Base-by-base conservation (phyloP, 2,797 vertebrate genomes). In the Enteromius trimaculatus region DNA sequence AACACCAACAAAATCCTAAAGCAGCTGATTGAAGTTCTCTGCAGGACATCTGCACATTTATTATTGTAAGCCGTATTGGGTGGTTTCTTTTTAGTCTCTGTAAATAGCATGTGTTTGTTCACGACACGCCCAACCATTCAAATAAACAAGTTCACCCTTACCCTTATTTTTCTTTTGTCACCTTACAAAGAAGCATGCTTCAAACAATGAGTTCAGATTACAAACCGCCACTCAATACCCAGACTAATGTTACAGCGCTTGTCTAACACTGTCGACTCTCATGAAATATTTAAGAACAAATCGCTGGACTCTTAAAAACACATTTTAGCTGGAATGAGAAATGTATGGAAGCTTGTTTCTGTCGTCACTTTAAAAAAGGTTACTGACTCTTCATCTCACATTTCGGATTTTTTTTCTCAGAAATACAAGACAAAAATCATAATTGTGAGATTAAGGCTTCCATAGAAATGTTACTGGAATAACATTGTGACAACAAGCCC, bases 161-260 rank as follows among this genome's bases (percentile, higher is more conserved):
- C 29, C 1, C 9, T 53, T 37, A 31, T 37, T 31, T 13, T 10
- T 17, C 1, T 14, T 64, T 47, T 29, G 10, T 47, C 10, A 19
- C 1, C 2, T 79, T 21, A 79, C 62, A 51, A 64, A 47, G 39
- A 16, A 8, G 11, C 11, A 17, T 1, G 17, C n/a, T 6, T 21
- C 10, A 65, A 51, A 26, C 62, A 23, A 21, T 3, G 47, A 79
- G 49, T 58, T 69, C 34, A 80, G 51, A 42, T 80, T 19, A n/a
- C 65, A 58, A 80, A 70, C 17, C 62, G 3, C 26, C 51, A 55
- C 58, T 76, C 53, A 26, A 26, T 21, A 55, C 64, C 64, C 16
- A 21, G n/a, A 55, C 17, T 80, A 31, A 70, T 16, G 37, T 80
- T 80, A 58, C 51, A n/a, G n/a, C n/a, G 3, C 8, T 69, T 42